Conservation (phyloP, 2,113 vertebrate genomes). For the Morphnarchus princeps region DNA sequence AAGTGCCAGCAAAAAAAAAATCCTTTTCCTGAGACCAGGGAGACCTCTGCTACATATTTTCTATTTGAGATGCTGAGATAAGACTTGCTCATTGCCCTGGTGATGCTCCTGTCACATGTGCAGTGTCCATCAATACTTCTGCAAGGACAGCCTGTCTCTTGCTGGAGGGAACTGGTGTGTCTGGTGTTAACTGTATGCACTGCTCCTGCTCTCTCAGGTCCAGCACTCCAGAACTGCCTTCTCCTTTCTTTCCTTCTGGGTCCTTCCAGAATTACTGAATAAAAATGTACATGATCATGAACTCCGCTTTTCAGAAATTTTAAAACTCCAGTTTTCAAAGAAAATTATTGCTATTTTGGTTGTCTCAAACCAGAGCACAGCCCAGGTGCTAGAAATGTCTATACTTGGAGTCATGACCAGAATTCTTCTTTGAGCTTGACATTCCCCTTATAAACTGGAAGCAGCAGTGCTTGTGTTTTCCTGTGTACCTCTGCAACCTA, state of each 20-base stretch:
- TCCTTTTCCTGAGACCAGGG: neutral
- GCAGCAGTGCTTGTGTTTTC: neutral
- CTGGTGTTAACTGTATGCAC: neutral
- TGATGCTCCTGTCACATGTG: neutral
- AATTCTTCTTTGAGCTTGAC: neutral
- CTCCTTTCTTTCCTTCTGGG: neutral
- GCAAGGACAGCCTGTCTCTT: neutral
- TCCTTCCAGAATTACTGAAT: neutral
- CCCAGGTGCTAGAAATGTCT: neutral
- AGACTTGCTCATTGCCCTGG: neutral
- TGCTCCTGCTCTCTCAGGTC: neutral
- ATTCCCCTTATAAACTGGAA: neutral
- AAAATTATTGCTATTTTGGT: neutral
- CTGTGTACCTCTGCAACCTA: neutral
- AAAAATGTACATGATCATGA: neutral
- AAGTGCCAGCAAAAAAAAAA: neutral
- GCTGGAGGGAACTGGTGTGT: neutral
- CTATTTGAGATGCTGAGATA: neutral
- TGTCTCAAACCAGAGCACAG: neutral
- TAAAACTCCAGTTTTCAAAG: neutral
- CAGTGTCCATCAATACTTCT: neutral
- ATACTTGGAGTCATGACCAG: neutral
- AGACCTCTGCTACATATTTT: neutral
- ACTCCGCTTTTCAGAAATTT: neutral
- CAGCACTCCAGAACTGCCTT: neutral